These are phyloP conservation scores for Ophioninae sp. DNA, from an alignment of 2,888 invertebrate genomes.

Conservation along the genomic window DNA sequence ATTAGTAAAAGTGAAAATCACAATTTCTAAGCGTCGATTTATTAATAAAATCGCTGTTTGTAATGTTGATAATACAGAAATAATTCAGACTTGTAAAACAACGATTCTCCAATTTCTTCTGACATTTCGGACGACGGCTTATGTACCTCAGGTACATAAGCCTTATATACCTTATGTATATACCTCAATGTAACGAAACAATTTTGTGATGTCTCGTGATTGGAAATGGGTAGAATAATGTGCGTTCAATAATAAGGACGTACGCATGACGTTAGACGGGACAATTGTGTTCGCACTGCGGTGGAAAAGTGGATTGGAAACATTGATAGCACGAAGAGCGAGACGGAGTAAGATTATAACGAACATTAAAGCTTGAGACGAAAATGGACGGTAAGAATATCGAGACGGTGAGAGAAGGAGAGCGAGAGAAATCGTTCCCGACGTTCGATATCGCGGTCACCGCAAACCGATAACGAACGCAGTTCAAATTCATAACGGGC, in stretches of 20 bases:
- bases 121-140: no score
- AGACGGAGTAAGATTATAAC: slow-evolving; percentile 31
- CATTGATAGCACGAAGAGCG: neutral
- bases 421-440: slow-evolving; percentile 35
- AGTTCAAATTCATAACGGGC: neutral
- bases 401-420: slow-evolving; percentile 9
- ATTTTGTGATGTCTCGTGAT: no score
- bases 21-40: no score
- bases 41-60: no score
- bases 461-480: slow-evolving; percentile 37
- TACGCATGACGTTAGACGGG: neutral
- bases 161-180: no score
- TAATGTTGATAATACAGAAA: no score
- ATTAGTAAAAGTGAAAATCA: no score
- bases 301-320: slow-evolving; percentile 24
- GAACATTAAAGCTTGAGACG: neutral
- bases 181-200: no score
- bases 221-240: neutral
- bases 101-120: no score
- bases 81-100: no score
- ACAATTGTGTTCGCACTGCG: neutral
- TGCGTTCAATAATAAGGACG: neutral
- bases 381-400: slow-evolving; percentile 7
- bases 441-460: slow-evolving; percentile 8
- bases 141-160: no score